Base-by-base conservation (phyloP, 35 echinoderm and acorn worm genomes). In the Stichopus chloronotus region DNA sequence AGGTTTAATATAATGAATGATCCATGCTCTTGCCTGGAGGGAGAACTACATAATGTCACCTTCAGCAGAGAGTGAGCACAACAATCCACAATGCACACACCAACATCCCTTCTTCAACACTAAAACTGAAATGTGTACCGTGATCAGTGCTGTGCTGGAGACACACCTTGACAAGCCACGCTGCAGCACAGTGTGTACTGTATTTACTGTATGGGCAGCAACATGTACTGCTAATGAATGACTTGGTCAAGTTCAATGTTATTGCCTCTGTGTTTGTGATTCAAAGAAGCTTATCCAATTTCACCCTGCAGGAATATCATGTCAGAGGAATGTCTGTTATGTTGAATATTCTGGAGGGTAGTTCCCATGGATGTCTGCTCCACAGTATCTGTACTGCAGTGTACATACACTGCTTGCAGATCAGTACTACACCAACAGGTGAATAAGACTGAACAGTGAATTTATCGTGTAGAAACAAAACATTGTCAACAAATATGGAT, bases 201-300 rank as follows among this genome's bases (percentile, higher is more conserved):
- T 43, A 43, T 43, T 43, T 0, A 43, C 30, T 43, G 30, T 43
- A 3, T 43, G 30, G 0, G 0, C 30, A 43, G 30, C 30, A 3
- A 65, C 5, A 65, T 65, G 19, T 8, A 83, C 52, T 83, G 80
- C 30, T 43, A 43, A 43, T 43, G 55, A 43, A 83, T 56, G 55
- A 82, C 80, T 83, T 83, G 80, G 53, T 83, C 80, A 83, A 83
- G 80, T 83, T 52, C 80, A 83, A 83, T 83, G 52, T 83, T 83
- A 53, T 65, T 11, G 61, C 61, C 80, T 55, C 52, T 83, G 43
- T 17, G 55, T 10, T 7, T 17, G 55, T 83, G 80, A 83, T 55
- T 83, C 80, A 83, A 24, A 55, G 43, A 55, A 56, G 80, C 25
- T 55, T 56, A 83, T 83, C 52, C n/a, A 56, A 83, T 83, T 56